Evolutionary conservation across 2,113 vertebrate species (phyloP).

Genomic region (Eptatretus burgeri): DNA sequence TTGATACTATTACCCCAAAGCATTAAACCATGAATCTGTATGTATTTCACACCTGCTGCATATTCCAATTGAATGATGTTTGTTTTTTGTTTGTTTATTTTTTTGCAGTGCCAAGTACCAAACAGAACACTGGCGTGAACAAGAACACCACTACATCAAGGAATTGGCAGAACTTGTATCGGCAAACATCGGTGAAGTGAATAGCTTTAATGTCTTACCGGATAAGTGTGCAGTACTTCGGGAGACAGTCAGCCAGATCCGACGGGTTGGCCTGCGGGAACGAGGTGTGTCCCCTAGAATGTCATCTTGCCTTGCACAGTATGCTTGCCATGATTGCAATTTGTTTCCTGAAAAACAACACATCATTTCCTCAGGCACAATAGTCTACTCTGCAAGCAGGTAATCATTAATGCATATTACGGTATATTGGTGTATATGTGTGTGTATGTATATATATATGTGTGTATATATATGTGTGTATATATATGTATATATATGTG

Average conservation of each 20-base stretch:
- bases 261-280: constrained; percentile 92
- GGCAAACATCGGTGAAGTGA: constrained; percentile 88
- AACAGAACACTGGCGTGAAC: constrained; percentile 40
- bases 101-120: too few species aligned
- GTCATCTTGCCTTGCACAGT: too few species aligned
- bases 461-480: neutral
- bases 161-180: constrained; percentile 93
- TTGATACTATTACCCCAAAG: too few species aligned
- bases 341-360: too few species aligned
- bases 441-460: neutral
- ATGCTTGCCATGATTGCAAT: too few species aligned
- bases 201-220: constrained; percentile 95
- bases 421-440: neutral
- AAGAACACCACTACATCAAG: constrained; percentile 95
- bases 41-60: too few species aligned
- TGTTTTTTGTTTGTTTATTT: too few species aligned
- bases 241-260: constrained; percentile 90
- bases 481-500: neutral
- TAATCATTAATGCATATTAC: too few species aligned
- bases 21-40: too few species aligned
- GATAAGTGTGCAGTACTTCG: constrained; percentile 98
- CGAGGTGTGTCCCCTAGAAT: neutral
- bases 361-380: too few species aligned
- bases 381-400: too few species aligned
- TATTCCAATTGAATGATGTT: too few species aligned